Percentiles rank a stretch among this genome's conserved stretches.
Evolutionary conservation across 2,113 vertebrate genomes (phyloP).

Genomic region (Panthera leo): DNA sequence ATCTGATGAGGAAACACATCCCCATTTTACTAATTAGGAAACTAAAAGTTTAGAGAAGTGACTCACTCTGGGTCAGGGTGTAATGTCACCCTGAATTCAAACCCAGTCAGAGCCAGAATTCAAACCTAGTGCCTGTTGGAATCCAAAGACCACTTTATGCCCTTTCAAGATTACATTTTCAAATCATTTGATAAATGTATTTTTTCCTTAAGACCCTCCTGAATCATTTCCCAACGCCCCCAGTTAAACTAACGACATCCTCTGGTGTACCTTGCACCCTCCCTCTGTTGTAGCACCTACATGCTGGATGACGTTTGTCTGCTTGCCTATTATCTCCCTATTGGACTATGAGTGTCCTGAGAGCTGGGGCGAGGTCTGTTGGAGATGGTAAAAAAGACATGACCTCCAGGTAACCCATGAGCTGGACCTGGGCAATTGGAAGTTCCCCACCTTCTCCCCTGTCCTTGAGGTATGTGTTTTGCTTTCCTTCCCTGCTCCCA

Average conservation of each 20-base stretch:
- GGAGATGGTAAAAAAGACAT: not conserved
- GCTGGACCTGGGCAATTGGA: not conserved
- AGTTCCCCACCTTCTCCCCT: not conserved
- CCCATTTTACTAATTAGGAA: slow-evolving; percentile 3
- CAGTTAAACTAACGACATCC: not conserved
- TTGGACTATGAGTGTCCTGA: not conserved
- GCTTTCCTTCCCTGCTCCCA: not conserved
- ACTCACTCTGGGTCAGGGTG: not conserved
- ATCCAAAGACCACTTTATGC: not conserved
- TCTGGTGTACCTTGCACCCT: not conserved
- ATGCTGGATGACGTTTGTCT: not conserved
- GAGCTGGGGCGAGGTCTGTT: not conserved
- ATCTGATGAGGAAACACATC: not conserved
- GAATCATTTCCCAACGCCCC: not conserved
- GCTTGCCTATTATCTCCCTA: not conserved
- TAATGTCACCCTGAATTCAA: not conserved
- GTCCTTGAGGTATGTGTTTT: not conserved
- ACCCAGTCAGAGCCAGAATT: not conserved
- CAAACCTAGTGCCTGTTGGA: not conserved
- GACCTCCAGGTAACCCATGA: not conserved
- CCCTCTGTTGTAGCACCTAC: not conserved
- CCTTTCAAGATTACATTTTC: slow-evolving; percentile 22
- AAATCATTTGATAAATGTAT: not conserved
- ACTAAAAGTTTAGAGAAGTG: slow-evolving; percentile 1
- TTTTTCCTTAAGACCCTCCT: not conserved